Evolutionary conservation across 2,113 vertebrate species (phyloP).

Genomic region (Rhinopomastus cyanomelas): DNA sequence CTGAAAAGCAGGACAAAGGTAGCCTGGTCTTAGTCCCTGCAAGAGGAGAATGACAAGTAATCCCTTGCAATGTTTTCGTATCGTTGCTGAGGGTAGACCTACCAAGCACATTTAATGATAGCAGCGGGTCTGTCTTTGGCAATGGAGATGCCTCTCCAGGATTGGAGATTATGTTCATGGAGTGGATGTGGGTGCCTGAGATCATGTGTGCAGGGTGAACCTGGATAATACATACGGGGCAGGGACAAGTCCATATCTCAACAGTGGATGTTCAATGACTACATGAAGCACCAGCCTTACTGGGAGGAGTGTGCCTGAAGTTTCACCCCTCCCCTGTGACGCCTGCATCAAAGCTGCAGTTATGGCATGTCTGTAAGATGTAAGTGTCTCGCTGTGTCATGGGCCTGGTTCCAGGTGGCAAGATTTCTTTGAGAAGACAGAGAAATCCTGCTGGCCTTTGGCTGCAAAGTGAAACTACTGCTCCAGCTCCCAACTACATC

Average conservation of each 20-base stretch:
- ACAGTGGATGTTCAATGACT: fast-evolving
- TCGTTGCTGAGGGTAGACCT: neutral
- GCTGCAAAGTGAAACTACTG: neutral
- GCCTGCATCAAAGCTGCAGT: neutral
- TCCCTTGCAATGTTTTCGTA: neutral
- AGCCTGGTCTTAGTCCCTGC: neutral
- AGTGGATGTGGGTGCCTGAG: neutral
- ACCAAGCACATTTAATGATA: neutral
- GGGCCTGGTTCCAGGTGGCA: neutral
- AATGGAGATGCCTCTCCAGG: fast-evolving
- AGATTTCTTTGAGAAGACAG: neutral
- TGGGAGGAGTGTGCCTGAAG: fast-evolving
- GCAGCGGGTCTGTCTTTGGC: neutral
- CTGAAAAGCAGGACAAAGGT: neutral
- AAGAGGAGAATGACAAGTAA: neutral
- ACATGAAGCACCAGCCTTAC: neutral
- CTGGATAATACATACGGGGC: fast-evolving
- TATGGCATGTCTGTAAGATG: neutral
- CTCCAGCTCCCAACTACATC: neutral
- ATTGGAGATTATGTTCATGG: neutral
- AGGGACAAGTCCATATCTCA: neutral
- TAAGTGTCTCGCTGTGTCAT: neutral
- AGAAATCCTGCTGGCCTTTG: neutral
- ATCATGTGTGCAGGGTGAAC: too few species aligned
- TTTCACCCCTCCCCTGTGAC: neutral